phyloP scores from a whole-genome alignment of 2,888 invertebrate genomes.

The Spatulosminthurus flaviceps region DNA sequence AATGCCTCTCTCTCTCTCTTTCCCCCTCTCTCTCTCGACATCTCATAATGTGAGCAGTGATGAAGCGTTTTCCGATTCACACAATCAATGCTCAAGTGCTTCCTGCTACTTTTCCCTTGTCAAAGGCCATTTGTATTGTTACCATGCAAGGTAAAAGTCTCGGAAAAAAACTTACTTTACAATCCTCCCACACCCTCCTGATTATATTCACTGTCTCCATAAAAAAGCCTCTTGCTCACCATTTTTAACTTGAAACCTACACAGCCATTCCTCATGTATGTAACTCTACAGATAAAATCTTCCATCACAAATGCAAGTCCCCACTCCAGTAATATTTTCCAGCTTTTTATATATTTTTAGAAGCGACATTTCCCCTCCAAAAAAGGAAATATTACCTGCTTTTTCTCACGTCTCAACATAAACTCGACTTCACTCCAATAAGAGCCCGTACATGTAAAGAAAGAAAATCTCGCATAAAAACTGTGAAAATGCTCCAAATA shows the following conservation, averaged over 20 bases:
- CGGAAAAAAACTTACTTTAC: not conserved
- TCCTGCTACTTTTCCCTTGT: not conserved
- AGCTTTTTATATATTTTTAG: too few species aligned
- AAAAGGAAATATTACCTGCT: too few species aligned
- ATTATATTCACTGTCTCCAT: not conserved
- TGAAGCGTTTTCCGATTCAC: slow-evolving; percentile 23
- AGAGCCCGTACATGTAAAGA: too few species aligned
- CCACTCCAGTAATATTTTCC: too few species aligned
- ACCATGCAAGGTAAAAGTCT: not conserved
- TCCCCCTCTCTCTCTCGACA: not conserved
- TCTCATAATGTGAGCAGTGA: not conserved
- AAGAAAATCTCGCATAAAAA: too few species aligned
- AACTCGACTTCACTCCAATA: too few species aligned
- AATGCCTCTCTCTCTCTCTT: not conserved
- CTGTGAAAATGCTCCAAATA: not conserved
- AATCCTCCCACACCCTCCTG: not conserved
- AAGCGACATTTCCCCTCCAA: too few species aligned
- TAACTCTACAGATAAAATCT: not conserved
- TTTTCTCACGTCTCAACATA: not conserved
- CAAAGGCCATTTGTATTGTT: slow-evolving; percentile 19
- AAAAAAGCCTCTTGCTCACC: not conserved
- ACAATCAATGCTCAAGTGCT: slow-evolving; percentile 13
- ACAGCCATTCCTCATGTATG: too few species aligned
- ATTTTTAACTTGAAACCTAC: too few species aligned
- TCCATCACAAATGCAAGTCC: not conserved